Conservation (phyloP, 2,888 invertebrate species). For the Ypsolopha scabrella region DNA sequence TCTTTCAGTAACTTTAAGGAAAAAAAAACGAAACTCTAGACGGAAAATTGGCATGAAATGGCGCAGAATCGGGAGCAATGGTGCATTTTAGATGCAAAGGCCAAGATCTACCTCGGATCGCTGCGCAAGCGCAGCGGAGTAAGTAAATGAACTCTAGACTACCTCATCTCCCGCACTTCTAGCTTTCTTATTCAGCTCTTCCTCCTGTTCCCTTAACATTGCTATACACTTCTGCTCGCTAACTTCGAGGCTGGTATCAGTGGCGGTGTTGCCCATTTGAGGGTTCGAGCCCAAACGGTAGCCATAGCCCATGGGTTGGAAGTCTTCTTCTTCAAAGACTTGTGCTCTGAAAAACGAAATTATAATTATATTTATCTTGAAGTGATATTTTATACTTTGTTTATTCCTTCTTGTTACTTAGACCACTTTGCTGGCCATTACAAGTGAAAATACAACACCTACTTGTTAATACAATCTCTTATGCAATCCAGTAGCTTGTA, state of each 20-base stretch:
- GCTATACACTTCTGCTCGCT: conserved; percentile 84
- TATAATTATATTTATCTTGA: too few relatives aligned
- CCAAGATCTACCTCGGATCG: too few relatives aligned
- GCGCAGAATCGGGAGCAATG: too few relatives aligned
- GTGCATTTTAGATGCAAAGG: too few relatives aligned
- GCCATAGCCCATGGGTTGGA: conserved; percentile 93
- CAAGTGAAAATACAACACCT: conserved; percentile 25
- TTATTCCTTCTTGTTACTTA: too few relatives aligned
- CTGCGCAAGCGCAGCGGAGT: too few relatives aligned
- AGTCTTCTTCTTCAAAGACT: conserved; percentile 96
- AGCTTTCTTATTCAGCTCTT: conserved; percentile 82
- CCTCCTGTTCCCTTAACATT: conserved; percentile 91
- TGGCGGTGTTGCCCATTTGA: conserved; percentile 41
- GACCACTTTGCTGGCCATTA: too few relatives aligned
- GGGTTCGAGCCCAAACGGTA: conserved; percentile 78
- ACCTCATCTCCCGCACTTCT: conserved; percentile 70
- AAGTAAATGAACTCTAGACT: conserved; percentile 11
- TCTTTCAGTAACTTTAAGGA: too few relatives aligned
- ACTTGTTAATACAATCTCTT: conserved; percentile 89
- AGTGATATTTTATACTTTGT: too few relatives aligned
- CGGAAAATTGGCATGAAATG: too few relatives aligned
- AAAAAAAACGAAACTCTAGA: too few relatives aligned
- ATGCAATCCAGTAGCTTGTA: conserved; percentile 92
- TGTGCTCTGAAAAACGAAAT: conserved; percentile 70
- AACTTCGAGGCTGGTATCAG: conserved; percentile 76